These are phyloP conservation scores for Halcyon smyrnensis DNA, from an alignment of 2,797 vertebrate genomes.

Conservation along the genomic window DNA sequence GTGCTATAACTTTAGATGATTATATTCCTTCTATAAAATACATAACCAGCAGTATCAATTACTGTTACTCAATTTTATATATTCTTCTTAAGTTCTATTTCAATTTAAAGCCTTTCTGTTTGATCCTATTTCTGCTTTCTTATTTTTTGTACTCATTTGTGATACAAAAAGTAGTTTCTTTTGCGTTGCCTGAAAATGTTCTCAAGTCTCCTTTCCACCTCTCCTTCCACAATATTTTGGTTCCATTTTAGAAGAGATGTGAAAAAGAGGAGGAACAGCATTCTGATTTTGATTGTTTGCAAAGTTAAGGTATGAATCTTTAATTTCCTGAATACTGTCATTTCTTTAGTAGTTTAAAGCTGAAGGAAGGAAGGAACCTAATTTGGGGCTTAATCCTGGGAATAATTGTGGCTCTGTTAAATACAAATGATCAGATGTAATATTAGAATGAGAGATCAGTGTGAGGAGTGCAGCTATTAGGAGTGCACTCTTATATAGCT, in stretches of 20 bases:
- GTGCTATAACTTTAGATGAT: not conserved
- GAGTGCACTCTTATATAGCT: not conserved
- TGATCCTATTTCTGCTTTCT: not conserved
- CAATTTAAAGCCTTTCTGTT: not conserved
- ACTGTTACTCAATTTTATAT: not conserved
- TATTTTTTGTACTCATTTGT: not conserved
- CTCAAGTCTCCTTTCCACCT: not conserved
- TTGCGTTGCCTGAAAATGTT: not conserved
- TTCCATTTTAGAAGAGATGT: not conserved
- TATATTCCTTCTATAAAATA: constrained; percentile 14
- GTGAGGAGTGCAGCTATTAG: not conserved
- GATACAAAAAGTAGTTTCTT: not conserved
- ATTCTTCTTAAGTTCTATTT: not conserved
- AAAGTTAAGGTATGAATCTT: not conserved
- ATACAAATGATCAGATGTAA: not conserved
- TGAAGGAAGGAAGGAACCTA: not conserved
- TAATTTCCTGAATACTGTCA: not conserved
- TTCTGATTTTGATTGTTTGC: not conserved
- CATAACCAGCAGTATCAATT: not conserved
- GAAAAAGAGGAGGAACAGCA: not conserved
- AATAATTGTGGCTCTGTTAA: not conserved
- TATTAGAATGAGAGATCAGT: not conserved
- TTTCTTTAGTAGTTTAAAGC: not conserved
- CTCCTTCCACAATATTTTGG: not conserved
- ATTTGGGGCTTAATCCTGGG: not conserved